phyloP scores from a whole-genome alignment of 1,140 invertebrate species.

The Zophobas atratus region DNA sequence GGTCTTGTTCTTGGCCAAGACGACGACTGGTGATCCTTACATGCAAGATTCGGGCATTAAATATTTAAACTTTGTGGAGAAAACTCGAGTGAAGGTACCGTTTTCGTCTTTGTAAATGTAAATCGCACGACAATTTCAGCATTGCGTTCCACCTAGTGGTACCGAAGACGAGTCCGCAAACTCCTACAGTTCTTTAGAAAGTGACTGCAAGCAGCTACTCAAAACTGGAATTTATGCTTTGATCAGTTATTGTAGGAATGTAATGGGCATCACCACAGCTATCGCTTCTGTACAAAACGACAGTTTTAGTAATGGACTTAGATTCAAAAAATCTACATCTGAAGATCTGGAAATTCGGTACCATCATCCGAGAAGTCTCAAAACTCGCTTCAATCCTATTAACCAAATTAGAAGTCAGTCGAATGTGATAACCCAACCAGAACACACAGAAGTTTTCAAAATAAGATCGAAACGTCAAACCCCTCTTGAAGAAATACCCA shows the following conservation, averaged over 20 bases:
- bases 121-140: constrained; percentile 9
- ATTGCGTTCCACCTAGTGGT: background rate
- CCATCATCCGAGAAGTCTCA: background rate
- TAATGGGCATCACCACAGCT: constrained; percentile 58
- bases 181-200: background rate
- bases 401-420: background rate
- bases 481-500: constrained; percentile 4
- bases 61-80: constrained; percentile 47
- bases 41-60: constrained; percentile 26
- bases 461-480: constrained; percentile 54
- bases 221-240: constrained; percentile 52
- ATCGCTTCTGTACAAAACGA: constrained; percentile 2
- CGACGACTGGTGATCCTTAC: constrained; percentile 22
- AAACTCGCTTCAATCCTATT: background rate
- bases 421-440: constrained; percentile 50
- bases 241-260: constrained; percentile 54
- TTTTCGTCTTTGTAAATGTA: background rate
- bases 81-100: constrained; percentile 53
- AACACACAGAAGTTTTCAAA: constrained; percentile 59
- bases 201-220: constrained; percentile 54
- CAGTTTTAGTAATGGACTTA: constrained; percentile 9
- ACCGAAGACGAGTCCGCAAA: background rate
- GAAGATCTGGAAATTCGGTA: constrained; percentile 11
- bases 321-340: constrained; percentile 17
- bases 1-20: constrained; percentile 56